These are phyloP conservation scores for Idaea biselata DNA, from an alignment of 2,888 invertebrate genomes.

Conservation along the genomic window DNA sequence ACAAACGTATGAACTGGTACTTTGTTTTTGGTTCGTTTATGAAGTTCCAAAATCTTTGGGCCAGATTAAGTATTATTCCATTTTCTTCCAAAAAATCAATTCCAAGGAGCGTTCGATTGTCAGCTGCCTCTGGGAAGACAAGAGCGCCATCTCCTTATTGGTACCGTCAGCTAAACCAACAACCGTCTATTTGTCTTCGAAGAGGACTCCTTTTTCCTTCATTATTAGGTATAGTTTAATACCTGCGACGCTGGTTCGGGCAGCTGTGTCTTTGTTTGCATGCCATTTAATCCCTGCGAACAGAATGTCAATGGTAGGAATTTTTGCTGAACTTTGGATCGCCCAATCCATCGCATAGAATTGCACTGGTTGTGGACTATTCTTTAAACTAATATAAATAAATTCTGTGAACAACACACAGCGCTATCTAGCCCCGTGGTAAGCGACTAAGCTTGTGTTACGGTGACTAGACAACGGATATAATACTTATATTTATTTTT, in stretches of 20 bases:
- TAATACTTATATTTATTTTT: too few relatives aligned
- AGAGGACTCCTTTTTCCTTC: background rate
- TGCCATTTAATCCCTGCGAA: background rate
- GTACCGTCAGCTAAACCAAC: slow-evolving; percentile 3
- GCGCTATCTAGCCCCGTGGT: too few relatives aligned
- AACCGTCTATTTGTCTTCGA: background rate
- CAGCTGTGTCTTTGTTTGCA: background rate
- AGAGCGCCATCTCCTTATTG: background rate
- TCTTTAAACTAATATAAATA: too few relatives aligned
- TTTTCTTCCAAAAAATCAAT: slow-evolving; percentile 23
- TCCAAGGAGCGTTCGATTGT: slow-evolving; percentile 19
- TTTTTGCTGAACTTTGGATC: too few relatives aligned
- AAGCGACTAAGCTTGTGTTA: too few relatives aligned
- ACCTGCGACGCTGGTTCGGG: slow-evolving; percentile 1
- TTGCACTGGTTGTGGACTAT: too few relatives aligned
- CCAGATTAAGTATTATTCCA: slow-evolving; percentile 18
- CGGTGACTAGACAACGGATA: too few relatives aligned
- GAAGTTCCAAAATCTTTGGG: too few relatives aligned
- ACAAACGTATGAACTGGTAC: too few relatives aligned
- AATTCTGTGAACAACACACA: too few relatives aligned
- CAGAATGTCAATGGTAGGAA: too few relatives aligned
- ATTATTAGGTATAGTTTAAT: background rate
- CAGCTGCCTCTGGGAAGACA: slow-evolving; percentile 11
- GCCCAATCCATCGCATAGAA: too few relatives aligned
- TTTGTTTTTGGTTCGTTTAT: slow-evolving; percentile 7